These are phyloP conservation scores for Bagarius yarrelli DNA, from an alignment of 2,113 vertebrate species.

Conservation along the genomic window DNA sequence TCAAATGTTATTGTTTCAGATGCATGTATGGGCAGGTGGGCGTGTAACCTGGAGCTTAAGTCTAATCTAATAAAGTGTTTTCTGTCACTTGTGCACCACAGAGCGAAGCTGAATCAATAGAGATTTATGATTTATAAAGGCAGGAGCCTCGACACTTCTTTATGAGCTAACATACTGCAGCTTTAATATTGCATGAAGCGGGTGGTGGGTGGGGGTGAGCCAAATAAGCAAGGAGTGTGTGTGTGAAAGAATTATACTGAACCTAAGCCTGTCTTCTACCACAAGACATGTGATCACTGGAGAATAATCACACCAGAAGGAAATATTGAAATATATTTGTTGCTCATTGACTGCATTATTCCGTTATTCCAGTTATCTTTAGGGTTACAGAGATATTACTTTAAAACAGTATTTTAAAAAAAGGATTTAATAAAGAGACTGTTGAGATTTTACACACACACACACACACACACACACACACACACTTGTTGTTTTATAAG, in stretches of 20 bases:
- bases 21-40: slow-evolving; percentile 57
- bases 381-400: too few relatives aligned
- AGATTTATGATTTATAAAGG: slow-evolving; percentile 99
- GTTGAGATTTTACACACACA: too few relatives aligned
- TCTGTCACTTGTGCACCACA: slow-evolving; percentile 85
- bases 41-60: slow-evolving; percentile 65
- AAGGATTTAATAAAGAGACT: too few relatives aligned
- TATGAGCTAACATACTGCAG: slow-evolving; percentile 95
- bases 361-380: too few relatives aligned
- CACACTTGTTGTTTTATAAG: too few relatives aligned
- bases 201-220: slow-evolving; percentile 36
- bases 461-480: too few relatives aligned
- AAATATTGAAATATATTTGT: too few relatives aligned
- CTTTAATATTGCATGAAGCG: slow-evolving; percentile 99
- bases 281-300: slow-evolving; percentile 13
- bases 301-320: too few relatives aligned
- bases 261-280: neutral
- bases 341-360: too few relatives aligned
- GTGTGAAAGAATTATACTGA: slow-evolving; percentile 10
- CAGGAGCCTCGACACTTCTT: slow-evolving; percentile 92
- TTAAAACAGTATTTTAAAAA: too few relatives aligned
- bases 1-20: slow-evolving; percentile 21
- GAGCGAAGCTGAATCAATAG: slow-evolving; percentile 89
- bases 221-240: neutral
- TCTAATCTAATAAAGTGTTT: slow-evolving; percentile 93